Evolutionary conservation across 2,113 vertebrate species (phyloP).

Genomic region (Siniperca chuatsi): DNA sequence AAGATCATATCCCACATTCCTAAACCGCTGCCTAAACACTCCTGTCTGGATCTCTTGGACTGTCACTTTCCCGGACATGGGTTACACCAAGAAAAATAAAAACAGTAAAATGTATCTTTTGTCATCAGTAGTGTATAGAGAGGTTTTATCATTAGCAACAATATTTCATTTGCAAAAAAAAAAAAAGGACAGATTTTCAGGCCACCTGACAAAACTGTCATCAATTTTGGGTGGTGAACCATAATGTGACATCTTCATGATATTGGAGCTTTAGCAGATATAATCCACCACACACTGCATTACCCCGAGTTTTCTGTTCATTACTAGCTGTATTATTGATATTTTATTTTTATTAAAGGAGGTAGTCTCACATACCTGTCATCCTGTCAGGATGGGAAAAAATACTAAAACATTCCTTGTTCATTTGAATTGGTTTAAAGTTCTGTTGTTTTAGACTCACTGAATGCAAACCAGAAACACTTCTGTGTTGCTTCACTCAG

Average conservation of each 20-base stretch:
- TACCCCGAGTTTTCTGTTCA: background rate
- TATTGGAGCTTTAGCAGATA: conserved; percentile 1
- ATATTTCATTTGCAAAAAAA: background rate
- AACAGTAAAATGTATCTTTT: background rate
- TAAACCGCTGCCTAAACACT: conserved; percentile 37
- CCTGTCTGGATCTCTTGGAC: conserved; percentile 12
- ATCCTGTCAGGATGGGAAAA: background rate
- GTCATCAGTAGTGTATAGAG: background rate
- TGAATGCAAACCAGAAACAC: conserved; percentile 10
- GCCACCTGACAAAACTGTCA: conserved; percentile 13
- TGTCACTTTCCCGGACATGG: background rate
- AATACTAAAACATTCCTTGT: background rate
- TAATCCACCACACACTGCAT: conserved; percentile 7
- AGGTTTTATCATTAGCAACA: background rate
- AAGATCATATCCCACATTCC: conserved; percentile 72
- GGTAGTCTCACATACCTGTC: background rate
- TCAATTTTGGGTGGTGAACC: background rate
- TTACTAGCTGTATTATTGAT: background rate
- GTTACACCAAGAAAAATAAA: background rate
- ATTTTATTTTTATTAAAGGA: background rate
- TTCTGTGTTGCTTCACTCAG: conserved; percentile 1
- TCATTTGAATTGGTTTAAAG: background rate
- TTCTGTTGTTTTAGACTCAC: background rate
- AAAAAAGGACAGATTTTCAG: background rate
- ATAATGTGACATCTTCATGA: conserved; percentile 6